Evolutionary conservation across 2,797 vertebrate species (phyloP).

Genomic region (Mus caroli): DNA sequence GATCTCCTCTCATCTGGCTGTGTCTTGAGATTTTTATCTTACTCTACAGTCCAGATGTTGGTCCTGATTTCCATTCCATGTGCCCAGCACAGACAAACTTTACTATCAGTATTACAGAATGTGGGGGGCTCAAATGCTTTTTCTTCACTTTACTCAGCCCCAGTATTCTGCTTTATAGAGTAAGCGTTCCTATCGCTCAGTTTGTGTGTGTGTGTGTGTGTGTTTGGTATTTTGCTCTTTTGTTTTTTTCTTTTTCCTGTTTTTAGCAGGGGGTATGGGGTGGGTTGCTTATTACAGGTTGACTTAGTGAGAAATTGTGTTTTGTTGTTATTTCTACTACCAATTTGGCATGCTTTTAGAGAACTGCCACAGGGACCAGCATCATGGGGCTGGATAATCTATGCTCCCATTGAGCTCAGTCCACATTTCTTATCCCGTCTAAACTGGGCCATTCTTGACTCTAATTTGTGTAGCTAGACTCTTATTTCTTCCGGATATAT

Average conservation of each 20-base stretch:
- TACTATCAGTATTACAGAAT: constrained; percentile 28
- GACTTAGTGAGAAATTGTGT: constrained; percentile 7
- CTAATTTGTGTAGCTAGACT: constrained; percentile 25
- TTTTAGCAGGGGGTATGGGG: no score
- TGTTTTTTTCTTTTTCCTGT: not conserved
- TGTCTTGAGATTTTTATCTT: not conserved
- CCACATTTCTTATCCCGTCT: not conserved
- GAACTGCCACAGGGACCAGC: constrained; percentile 3
- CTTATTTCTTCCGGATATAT: not conserved
- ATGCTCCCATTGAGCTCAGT: not conserved
- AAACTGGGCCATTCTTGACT: constrained; percentile 28
- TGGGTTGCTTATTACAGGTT: not conserved
- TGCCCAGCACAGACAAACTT: not conserved
- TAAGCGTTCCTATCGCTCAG: not conserved
- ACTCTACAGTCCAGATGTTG: not conserved
- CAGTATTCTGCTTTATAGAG: not conserved
- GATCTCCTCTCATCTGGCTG: not conserved
- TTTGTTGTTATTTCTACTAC: constrained; percentile 25
- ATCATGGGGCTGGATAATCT: not conserved
- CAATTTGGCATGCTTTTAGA: constrained; percentile 16
- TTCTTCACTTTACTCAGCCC: not conserved
- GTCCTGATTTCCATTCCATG: not conserved
- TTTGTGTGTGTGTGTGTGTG: no score
- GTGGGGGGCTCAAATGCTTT: not conserved
- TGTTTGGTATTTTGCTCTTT: not conserved